Conservation (phyloP, 2,797 vertebrate genomes). For the Rhincodon typus region DNA sequence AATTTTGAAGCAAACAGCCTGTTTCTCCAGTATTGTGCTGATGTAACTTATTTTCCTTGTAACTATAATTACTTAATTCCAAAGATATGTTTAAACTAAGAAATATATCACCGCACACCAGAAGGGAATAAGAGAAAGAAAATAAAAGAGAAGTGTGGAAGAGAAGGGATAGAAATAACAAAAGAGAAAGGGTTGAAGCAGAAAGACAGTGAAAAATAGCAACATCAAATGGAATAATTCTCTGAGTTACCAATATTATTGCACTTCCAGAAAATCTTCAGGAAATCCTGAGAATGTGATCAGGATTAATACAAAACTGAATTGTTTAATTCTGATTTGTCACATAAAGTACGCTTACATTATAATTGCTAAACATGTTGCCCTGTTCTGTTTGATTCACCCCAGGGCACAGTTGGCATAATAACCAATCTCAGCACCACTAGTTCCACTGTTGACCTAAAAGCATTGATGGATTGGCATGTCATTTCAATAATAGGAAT, state of each 20-base stretch:
- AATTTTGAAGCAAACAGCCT: background rate
- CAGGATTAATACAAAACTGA: background rate
- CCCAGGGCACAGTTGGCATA: background rate
- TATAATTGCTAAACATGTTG: background rate
- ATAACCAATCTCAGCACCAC: background rate
- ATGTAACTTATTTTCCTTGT: no score
- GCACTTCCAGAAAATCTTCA: background rate
- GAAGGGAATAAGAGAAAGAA: background rate
- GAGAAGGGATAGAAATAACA: background rate
- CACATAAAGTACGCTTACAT: background rate
- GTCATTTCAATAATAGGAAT: conserved; percentile 6
- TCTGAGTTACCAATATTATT: background rate
- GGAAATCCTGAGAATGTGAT: background rate
- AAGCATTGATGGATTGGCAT: background rate
- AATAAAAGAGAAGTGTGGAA: background rate
- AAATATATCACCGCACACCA: background rate
- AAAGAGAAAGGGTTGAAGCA: background rate
- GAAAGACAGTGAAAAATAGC: background rate
- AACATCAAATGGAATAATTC: background rate
- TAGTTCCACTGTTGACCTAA: conserved; percentile 15
- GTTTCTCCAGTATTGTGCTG: background rate
- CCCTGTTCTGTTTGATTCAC: background rate
- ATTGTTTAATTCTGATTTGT: background rate
- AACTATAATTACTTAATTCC: background rate
- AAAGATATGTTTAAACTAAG: background rate